Evolutionary conservation across 2,797 vertebrate genomes (phyloP), one percentile per base, ranked within the genome.

Genomic region (Netta rufina): DNA sequence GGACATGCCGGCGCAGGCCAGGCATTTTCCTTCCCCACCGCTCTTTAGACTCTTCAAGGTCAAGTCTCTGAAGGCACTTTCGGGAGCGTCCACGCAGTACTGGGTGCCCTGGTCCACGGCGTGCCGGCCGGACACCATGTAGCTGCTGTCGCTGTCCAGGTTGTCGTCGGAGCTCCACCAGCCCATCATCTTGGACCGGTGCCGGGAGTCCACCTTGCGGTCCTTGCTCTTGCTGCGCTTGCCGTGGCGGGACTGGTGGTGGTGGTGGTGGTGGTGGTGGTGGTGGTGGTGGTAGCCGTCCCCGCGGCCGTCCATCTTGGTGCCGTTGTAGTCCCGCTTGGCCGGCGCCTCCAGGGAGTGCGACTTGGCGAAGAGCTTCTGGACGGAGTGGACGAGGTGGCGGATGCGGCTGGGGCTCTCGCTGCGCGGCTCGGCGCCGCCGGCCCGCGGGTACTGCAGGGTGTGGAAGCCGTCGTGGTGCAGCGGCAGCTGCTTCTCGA

Each of bases 141-240:
- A 99, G 98, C 99, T 99, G 89, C 99, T 99, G 96, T 99, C 99
- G 8, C 99, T 99, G 98, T 99, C 99, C 97, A 99, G 97, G 98
- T 99, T 99, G 97, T 99, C 99, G 0, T 99, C 99, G 2, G 99
- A 99, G 97, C 99, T 99, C 99, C 99, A 99, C 99, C 99, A 99
- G 89, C 99, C 99, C 28, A 99, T 98, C 28, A 98, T 98, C 97
- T 99, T 98, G 97, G 98, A 94, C 91, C 98, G 98, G 92, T 98
- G 98, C 88, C 98, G 97, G 91, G 98, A 97, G 30, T 98, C 98
- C 93, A 97, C 96, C 95, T 98, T 98, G 84, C 98, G 98, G 92
- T 98, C 98, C 97, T 98, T 95, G 98, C 98, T 75, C 97, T 82
- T 99, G 97, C 98, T 98, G 82, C 98, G 97, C 98, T 97, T 98